These are phyloP conservation scores for Pipa parva DNA, from an alignment of 2,113 vertebrate genomes.

Conservation along the genomic window DNA sequence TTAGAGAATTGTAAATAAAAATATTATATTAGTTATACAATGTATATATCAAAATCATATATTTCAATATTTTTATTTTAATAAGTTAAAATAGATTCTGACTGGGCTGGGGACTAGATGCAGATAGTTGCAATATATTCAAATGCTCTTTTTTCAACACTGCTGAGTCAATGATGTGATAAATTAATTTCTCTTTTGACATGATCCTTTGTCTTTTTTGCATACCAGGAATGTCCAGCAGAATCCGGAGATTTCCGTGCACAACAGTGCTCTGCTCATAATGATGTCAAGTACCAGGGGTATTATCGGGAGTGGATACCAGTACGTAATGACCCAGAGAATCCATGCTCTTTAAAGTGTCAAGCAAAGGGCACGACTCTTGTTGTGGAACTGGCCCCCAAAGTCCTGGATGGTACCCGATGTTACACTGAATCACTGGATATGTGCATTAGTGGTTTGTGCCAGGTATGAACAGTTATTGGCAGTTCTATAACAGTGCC, in stretches of 20 bases:
- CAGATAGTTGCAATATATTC: too few relatives aligned
- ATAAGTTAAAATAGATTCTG: too few relatives aligned
- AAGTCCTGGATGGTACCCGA: conserved; percentile 91
- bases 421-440: conserved; percentile 94
- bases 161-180: too few relatives aligned
- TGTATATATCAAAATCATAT: too few relatives aligned
- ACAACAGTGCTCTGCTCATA: conserved; percentile 94
- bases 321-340: conserved; percentile 84
- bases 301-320: conserved; percentile 92
- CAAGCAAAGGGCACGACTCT: conserved; percentile 72
- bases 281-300: conserved; percentile 85
- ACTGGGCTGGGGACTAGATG: too few relatives aligned
- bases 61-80: too few relatives aligned
- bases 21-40: too few relatives aligned
- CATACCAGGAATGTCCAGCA: conserved; percentile 80
- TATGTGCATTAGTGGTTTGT: conserved; percentile 94
- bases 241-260: conserved; percentile 90
- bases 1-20: too few relatives aligned
- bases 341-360: conserved; percentile 89
- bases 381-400: conserved; percentile 87
- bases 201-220: conserved; percentile 12
- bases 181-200: too few relatives aligned
- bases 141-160: too few relatives aligned
- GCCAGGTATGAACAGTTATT: conserved; percentile 81
- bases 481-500: too few relatives aligned